Base-by-base conservation (phyloP, 2,888 invertebrate genomes). In the Netelia virgata region DNA sequence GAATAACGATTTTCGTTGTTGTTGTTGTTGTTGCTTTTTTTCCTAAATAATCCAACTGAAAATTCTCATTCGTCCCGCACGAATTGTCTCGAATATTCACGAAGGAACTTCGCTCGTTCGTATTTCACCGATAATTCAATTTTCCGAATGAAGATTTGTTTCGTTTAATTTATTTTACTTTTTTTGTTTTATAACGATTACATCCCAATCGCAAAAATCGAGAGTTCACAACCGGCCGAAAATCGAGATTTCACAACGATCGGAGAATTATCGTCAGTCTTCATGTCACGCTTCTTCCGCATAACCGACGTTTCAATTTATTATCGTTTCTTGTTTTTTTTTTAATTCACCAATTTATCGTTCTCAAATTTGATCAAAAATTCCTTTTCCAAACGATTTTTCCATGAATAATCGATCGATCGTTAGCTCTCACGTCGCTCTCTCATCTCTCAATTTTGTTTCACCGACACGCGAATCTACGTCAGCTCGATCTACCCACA, bases 271-370 rank as follows among this genome's bases (percentile, higher is more conserved):
- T 47, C 47, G 14, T 70, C 53, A 70, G 20, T 59, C 78, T 61
- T 69, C 69, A 61, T 47, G 14, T 80, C n/a, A 43, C 83, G 83
- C 63, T 79, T 84, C 55, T 72, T 80, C 43, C 76, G 72, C 83
- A 75, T 84, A 66, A 76, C 70, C 66, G 16, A 41, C 5, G 3
- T 14, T 47, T 47, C 14, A 9, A 10, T 23, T 41, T 10, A 10
- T 18, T 41, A 1, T 10, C 11, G 11, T 72, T 78, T 11, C 10
- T n/a, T 16, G 43, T 63, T 0, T 64, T 53, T 11, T 53, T 41
- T 1, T 53, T 20, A 16, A 9, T 53, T 63, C 61, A 11, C 16
- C 8, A 11, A 64, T 55, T 64, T 16, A 43, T 20, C 28, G 28
- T 28, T 28, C 28, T 41, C 10, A 63, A 59, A 23, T 59, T 28